These are phyloP conservation scores for Octopus sinensis DNA, from an alignment of 1,140 invertebrate genomes.

Conservation along the genomic window DNA sequence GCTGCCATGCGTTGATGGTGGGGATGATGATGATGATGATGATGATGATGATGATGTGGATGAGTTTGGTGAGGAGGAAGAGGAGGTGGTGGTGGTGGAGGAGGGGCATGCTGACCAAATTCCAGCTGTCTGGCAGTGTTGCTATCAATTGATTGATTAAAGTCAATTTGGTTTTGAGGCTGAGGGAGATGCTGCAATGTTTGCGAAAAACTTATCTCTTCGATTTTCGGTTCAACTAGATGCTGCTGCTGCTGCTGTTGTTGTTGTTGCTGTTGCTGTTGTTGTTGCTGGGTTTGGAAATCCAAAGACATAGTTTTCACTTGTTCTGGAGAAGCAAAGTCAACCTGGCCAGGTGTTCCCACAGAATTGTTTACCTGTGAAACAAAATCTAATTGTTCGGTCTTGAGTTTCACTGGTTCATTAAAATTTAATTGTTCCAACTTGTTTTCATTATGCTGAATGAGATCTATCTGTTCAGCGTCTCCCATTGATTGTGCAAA, in stretches of 20 bases:
- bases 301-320: too few relatives aligned
- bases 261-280: neutral
- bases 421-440: too few relatives aligned
- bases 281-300: neutral
- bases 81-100: neutral
- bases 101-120: slow-evolving; percentile 2
- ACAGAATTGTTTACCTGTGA: neutral
- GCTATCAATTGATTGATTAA: neutral
- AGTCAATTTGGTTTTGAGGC: neutral
- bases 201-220: neutral
- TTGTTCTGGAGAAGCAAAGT: too few relatives aligned
- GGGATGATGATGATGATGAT: too few relatives aligned
- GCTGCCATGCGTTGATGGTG: too few relatives aligned
- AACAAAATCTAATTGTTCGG: neutral
- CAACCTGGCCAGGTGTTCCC: too few relatives aligned
- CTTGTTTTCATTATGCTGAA: too few relatives aligned
- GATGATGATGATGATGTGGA: too few relatives aligned
- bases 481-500: too few relatives aligned
- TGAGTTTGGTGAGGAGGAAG: too few relatives aligned
- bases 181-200: neutral
- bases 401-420: neutral
- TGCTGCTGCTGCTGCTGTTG: slow-evolving; percentile 4
- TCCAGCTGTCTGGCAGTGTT: neutral
- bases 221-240: neutral
- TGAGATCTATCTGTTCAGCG: too few relatives aligned